Percentiles rank a stretch among this genome's conserved stretches.
phyloP scores from a whole-genome alignment of 1,140 invertebrate genomes.

The Pachypeltis micranthus region DNA sequence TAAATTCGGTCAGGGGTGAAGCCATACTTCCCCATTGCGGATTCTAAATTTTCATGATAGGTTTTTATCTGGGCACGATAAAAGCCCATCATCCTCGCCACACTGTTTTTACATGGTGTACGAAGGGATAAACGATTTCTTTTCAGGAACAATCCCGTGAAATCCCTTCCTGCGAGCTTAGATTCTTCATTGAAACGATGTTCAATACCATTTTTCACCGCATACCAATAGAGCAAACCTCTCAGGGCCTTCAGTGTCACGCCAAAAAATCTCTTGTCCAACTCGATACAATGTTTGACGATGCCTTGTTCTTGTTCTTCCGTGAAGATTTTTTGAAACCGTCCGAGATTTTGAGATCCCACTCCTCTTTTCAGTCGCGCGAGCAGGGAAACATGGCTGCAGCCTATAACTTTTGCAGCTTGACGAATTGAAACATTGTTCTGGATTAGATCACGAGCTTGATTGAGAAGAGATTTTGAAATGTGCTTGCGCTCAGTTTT shows the following conservation, averaged over 20 bases:
- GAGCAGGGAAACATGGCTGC: neutral
- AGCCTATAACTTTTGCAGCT: neutral
- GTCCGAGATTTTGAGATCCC: neutral
- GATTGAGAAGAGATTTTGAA: neutral
- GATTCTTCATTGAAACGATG: conserved; percentile 9
- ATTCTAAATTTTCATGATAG: conserved; percentile 24
- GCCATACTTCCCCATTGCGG: conserved; percentile 16
- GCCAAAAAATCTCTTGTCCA: conserved; percentile 5
- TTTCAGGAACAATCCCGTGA: conserved; percentile 4
- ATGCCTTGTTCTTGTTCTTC: neutral
- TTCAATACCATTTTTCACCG: conserved; percentile 10
- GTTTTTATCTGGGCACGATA: conserved; percentile 22
- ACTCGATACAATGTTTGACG: neutral
- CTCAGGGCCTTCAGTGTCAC: conserved; percentile 9
- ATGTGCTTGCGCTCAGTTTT: neutral
- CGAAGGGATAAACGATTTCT: conserved; percentile 16
- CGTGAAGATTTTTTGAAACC: neutral
- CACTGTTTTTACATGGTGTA: conserved; percentile 17
- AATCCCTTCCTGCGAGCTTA: conserved; percentile 17
- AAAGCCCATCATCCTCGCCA: conserved; percentile 25
- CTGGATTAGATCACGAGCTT: neutral
- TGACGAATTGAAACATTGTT: neutral
- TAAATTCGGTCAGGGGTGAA: conserved; percentile 24
- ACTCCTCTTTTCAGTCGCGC: neutral
- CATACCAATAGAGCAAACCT: neutral